These are phyloP conservation scores for Cydia fagiglandana DNA, from an alignment of 1,140 invertebrate species.

Conservation along the genomic window DNA sequence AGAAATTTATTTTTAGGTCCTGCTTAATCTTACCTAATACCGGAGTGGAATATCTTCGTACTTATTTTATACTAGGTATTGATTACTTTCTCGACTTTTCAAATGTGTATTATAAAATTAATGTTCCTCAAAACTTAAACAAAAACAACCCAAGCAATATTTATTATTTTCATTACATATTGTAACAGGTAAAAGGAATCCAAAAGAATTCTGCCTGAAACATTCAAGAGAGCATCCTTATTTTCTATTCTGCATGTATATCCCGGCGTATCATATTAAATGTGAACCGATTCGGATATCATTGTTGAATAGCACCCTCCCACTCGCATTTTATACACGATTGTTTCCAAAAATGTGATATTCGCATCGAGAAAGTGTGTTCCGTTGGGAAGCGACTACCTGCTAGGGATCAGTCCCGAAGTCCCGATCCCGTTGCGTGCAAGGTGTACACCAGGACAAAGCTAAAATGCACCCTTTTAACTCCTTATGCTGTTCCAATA, in stretches of 20 bases:
- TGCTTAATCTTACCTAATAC: too few species aligned
- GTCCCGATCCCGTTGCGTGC: constrained; percentile 64
- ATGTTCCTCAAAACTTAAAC: too few species aligned
- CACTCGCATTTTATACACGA: constrained; percentile 30
- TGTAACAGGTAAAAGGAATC: neutral
- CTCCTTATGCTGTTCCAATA: neutral
- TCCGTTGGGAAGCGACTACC: constrained; percentile 64
- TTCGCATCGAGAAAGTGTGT: constrained; percentile 58
- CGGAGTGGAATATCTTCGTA: too few species aligned
- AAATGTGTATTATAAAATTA: too few species aligned
- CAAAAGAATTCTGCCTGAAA: neutral
- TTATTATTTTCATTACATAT: neutral
- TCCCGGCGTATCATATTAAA: neutral
- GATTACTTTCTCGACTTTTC: too few species aligned
- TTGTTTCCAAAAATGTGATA: constrained; percentile 54
- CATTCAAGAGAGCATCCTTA: neutral
- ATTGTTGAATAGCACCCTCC: neutral
- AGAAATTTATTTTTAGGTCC: neutral
- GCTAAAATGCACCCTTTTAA: neutral
- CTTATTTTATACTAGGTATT: too few species aligned
- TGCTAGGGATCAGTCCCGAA: constrained; percentile 65
- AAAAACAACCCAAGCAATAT: too few species aligned
- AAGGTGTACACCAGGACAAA: constrained; percentile 53
- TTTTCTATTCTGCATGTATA: neutral
- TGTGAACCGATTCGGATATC: neutral